These are phyloP conservation scores for Pachypsylla venusta DNA, from an alignment of 1,140 invertebrate species.

Conservation along the genomic window DNA sequence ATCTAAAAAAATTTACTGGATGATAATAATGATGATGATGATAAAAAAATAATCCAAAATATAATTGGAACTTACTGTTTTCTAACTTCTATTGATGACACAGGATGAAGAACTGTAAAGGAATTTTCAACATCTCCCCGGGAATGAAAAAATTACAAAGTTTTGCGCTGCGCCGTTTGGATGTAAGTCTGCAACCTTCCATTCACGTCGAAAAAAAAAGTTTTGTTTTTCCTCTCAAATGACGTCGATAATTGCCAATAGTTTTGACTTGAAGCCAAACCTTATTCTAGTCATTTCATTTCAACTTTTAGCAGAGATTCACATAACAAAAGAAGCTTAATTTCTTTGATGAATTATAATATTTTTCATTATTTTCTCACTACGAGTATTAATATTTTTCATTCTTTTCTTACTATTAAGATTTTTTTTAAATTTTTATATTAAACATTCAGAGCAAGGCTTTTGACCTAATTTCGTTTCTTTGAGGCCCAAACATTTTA, in stretches of 20 bases:
- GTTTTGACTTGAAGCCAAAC: not conserved
- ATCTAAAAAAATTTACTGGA: not conserved
- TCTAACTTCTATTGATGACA: not conserved
- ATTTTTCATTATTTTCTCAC: too few species aligned
- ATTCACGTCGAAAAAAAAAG: not conserved
- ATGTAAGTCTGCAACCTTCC: not conserved
- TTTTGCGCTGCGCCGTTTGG: conserved; percentile 1
- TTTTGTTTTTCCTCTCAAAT: not conserved
- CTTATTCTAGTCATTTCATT: not conserved
- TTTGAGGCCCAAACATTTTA: too few species aligned
- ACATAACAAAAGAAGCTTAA: too few species aligned
- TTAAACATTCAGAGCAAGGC: too few species aligned
- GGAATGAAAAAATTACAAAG: not conserved
- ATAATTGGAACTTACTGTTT: not conserved
- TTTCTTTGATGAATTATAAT: too few species aligned
- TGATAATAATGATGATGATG: too few species aligned
- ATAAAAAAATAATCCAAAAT: not conserved
- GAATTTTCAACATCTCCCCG: not conserved
- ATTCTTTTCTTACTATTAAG: too few species aligned
- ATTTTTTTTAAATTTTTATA: too few species aligned
- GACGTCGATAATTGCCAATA: not conserved
- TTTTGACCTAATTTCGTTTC: too few species aligned
- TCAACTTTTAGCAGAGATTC: not conserved
- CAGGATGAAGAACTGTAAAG: conserved; percentile 2
- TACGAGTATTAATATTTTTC: too few species aligned